Percentiles rank a stretch among this genome's conserved stretches.
Conservation (phyloP, 1,140 invertebrate species). For the Lepidurus packardi region DNA sequence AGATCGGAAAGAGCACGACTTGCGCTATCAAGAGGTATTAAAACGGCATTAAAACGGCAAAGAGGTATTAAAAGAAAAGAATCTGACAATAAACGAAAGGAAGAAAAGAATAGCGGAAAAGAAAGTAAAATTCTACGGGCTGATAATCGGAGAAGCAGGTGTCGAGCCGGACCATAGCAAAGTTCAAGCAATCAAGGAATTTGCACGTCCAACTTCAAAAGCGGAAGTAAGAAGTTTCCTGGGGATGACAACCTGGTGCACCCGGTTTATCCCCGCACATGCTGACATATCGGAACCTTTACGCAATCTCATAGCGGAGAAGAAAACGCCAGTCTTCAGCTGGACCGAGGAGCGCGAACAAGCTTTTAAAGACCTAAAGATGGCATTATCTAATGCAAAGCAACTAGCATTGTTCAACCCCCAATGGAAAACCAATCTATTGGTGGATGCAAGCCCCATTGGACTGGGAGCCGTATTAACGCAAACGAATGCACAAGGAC, state of each 20-base stretch:
- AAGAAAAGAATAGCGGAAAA: neutral
- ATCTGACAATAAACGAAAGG: neutral
- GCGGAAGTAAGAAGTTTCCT: conserved; percentile 11
- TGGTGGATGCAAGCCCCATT: neutral
- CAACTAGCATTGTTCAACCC: neutral
- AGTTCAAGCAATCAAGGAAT: neutral
- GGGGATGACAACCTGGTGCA: neutral
- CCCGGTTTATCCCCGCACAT: neutral
- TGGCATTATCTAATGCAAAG: neutral
- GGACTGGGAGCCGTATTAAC: neutral
- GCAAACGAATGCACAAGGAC: neutral
- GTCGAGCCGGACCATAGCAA: neutral
- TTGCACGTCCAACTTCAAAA: neutral
- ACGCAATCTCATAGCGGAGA: neutral
- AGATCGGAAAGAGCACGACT: neutral
- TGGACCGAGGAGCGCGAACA: neutral
- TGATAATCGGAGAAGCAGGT: neutral
- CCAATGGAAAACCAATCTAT: neutral
- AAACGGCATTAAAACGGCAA: conserved; percentile 11
- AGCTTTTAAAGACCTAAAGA: conserved; percentile 2
- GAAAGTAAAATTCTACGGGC: neutral
- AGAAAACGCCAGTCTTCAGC: neutral
- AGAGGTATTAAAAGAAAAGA: neutral
- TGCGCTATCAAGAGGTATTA: neutral
- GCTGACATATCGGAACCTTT: neutral